Conservation (phyloP, 1,140 invertebrate species). For the Brachionus koreanus region DNA sequence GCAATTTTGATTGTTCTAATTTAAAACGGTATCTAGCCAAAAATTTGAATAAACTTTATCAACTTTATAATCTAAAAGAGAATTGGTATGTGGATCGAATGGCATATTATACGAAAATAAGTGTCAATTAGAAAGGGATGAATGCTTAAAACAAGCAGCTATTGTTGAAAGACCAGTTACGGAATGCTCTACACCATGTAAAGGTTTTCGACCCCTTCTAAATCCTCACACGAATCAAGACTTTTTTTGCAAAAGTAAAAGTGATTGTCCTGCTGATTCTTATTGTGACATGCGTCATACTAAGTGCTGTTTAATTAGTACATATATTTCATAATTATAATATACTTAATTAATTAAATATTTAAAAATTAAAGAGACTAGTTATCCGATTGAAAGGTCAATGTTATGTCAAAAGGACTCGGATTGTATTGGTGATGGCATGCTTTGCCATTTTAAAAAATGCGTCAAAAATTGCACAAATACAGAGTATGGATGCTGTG, state of each 20-base stretch:
- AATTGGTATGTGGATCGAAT: constrained; percentile 30
- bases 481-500: constrained; percentile 26
- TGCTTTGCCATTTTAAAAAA: neutral
- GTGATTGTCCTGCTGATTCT: constrained; percentile 67
- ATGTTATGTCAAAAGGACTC: neutral
- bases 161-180: constrained; percentile 64
- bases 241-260: constrained; percentile 77
- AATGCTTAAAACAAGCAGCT: constrained; percentile 60
- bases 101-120: constrained; percentile 23
- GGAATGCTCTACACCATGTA: constrained; percentile 67
- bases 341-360: neutral
- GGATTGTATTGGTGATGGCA: neutral
- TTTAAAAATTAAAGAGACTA: neutral
- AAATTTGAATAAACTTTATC: constrained; percentile 47
- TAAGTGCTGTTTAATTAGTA: constrained; percentile 18
- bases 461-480: constrained; percentile 3
- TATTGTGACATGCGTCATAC: constrained; percentile 48
- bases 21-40: neutral
- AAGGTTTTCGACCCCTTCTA: constrained; percentile 72
- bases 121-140: constrained; percentile 1
- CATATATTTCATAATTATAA: neutral
- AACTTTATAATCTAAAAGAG: constrained; percentile 26
- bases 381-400: neutral
- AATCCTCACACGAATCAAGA: constrained; percentile 70
- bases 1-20: constrained; percentile 9